A percentile compares a stretch with the other conserved stretches of the same genome.
Conservation (phyloP, 2,797 vertebrate species). For the Dipus sagitta region DNA sequence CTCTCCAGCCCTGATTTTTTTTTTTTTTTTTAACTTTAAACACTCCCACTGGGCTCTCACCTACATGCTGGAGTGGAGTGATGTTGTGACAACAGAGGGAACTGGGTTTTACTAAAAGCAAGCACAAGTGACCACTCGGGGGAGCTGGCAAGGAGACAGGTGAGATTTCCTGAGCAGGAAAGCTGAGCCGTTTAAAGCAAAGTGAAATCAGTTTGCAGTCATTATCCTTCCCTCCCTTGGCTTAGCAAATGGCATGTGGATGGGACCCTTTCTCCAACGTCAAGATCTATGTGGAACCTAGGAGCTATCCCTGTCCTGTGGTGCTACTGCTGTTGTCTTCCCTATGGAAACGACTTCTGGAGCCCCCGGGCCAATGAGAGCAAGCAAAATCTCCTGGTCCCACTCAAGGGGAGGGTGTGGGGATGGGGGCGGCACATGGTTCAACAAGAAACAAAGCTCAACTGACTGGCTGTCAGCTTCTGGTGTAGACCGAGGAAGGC, state of each 20-base stretch:
- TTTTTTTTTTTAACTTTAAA: too few relatives aligned
- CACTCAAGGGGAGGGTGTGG: fast-evolving
- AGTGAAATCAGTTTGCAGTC: slow-evolving; percentile 25
- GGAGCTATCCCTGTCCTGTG: fast-evolving
- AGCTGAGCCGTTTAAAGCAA: slow-evolving; percentile 11
- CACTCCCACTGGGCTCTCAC: neutral
- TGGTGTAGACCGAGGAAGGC: neutral
- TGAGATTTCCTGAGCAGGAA: slow-evolving; percentile 31
- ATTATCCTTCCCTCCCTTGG: neutral
- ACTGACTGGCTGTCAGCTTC: neutral
- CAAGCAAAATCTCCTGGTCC: neutral
- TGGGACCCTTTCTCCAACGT: neutral
- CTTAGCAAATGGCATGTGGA: neutral
- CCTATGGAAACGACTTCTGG: neutral
- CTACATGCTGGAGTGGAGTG: neutral
- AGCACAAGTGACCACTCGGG: neutral
- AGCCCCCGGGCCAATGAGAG: neutral
- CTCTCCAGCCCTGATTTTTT: too few relatives aligned
- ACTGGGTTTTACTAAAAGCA: neutral
- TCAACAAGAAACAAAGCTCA: neutral
- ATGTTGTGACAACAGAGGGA: neutral
- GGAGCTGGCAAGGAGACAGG: slow-evolving; percentile 5
- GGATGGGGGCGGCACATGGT: neutral
- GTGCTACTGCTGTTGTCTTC: neutral
- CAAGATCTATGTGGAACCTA: neutral